Percentiles rank a stretch among this genome's conserved stretches.
These are phyloP conservation scores for Sarcophaga peregrina DNA, from an alignment of 1,140 invertebrate species.

Conservation along the genomic window DNA sequence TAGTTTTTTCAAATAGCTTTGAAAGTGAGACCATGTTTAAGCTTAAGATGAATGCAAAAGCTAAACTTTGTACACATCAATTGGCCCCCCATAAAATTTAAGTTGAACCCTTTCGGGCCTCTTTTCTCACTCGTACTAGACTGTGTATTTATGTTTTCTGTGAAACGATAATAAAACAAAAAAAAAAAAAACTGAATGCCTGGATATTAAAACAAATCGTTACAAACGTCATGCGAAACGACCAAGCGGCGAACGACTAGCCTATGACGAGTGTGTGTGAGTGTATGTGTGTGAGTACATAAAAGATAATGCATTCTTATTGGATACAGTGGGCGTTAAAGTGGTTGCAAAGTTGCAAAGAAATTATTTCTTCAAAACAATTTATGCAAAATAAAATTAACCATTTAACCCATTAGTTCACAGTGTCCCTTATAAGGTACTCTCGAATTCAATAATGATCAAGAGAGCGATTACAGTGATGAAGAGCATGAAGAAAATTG, in stretches of 20 bases:
- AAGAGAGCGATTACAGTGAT: too few species aligned
- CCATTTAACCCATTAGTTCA: too few species aligned
- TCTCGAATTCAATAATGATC: too few species aligned
- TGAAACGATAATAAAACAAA: background rate
- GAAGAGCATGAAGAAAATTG: too few species aligned
- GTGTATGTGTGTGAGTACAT: background rate
- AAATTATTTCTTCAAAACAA: too few species aligned
- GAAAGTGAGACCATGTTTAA: background rate
- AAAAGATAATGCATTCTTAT: background rate
- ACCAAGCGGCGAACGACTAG: background rate
- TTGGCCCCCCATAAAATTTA: background rate
- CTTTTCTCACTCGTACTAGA: background rate
- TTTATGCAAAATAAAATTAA: too few species aligned
- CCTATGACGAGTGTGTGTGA: background rate
- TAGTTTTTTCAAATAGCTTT: background rate
- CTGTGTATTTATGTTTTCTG: conserved; percentile 11
- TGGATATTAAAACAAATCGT: conserved; percentile 36
- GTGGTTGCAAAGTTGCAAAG: too few species aligned
- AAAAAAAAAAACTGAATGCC: background rate
- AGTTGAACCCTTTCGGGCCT: background rate
- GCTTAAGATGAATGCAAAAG: background rate
- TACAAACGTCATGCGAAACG: background rate
- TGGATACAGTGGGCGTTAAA: background rate
- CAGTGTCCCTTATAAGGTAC: too few species aligned
- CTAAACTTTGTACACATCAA: background rate